Base-by-base conservation (phyloP, 2,113 vertebrate species). In the Panthera tigris region DNA sequence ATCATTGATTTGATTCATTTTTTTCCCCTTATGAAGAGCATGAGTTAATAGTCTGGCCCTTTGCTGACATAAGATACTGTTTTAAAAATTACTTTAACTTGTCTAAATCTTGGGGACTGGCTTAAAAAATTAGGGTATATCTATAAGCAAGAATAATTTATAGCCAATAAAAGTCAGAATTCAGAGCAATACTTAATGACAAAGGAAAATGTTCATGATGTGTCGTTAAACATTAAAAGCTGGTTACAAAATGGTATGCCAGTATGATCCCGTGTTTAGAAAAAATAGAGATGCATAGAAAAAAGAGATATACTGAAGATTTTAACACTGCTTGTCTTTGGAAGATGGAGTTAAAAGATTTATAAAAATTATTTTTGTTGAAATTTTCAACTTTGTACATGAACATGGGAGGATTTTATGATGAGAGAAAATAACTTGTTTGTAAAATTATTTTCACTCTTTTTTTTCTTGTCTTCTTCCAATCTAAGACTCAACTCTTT, bases 61-160 rank as follows among this genome's bases (percentile, higher is more conserved):
- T 97, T 63, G 55, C 80, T 80, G 71, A 92, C 57, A 92, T 52
- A 92, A 94, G 69, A 78, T 89, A 71, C 10, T 81, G 21, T 92
- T 96, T 97, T 23, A 95, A 96, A 97, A 97, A 97, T 96, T 73
- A 97, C 91, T 91, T 96, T 86, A 92, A 76, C 65, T 96, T 81
- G n/a, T 96, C 94, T 90, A 93, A 86, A 82, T 92, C 81, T 92
- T 92, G 33, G 69, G 39, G 39, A 57, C 50, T 74, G n/a, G 48
- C 79, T 97, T 97, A 95, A 98, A 85, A 96, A 97, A 96, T 92
- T 73, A 80, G 80, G 31, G 48, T 25, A 65, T 31, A 87, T 84
- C 63, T 95, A 87, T 41, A 96, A 97, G 84, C 48, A 96, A 94
- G 76, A 84, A 96, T 82, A 89, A 94, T 89, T 27, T 95, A 95